Evolutionary conservation across 2,888 invertebrate genomes (phyloP).

Genomic region (Oscheius sp.): DNA sequence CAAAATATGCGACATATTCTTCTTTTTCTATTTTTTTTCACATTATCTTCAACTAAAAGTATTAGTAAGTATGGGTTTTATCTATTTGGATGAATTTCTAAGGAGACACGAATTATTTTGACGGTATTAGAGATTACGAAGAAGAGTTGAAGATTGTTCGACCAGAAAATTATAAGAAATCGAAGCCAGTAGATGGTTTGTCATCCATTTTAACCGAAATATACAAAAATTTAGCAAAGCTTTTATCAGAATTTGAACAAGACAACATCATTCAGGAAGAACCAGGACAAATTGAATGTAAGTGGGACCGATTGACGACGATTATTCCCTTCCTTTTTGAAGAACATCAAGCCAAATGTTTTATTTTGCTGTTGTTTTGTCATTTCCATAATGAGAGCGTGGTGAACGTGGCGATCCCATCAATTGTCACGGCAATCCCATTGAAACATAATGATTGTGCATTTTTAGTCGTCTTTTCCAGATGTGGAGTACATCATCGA

Average conservation of each 20-base stretch:
- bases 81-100: too few species aligned
- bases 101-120: neutral
- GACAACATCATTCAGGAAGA: neutral
- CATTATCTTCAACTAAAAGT: neutral
- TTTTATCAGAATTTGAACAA: neutral
- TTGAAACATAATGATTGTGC: too few species aligned
- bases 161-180: neutral
- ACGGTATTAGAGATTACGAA: neutral
- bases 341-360: neutral
- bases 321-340: neutral
- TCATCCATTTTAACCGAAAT: neutral
- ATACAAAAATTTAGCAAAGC: neutral
- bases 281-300: conserved; percentile 13
- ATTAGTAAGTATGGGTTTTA: neutral
- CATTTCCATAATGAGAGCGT: neutral
- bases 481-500: neutral
- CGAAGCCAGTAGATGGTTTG: neutral
- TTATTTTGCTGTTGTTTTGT: neutral
- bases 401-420: too few species aligned
- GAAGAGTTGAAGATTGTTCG: neutral
- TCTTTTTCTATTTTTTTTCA: neutral
- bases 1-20: conserved; percentile 27
- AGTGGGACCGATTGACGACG: neutral
- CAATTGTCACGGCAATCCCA: too few species aligned
- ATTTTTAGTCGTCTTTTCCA: too few species aligned